These are phyloP conservation scores for Chanos chanos DNA, from an alignment of 2,797 vertebrate species.

Conservation along the genomic window DNA sequence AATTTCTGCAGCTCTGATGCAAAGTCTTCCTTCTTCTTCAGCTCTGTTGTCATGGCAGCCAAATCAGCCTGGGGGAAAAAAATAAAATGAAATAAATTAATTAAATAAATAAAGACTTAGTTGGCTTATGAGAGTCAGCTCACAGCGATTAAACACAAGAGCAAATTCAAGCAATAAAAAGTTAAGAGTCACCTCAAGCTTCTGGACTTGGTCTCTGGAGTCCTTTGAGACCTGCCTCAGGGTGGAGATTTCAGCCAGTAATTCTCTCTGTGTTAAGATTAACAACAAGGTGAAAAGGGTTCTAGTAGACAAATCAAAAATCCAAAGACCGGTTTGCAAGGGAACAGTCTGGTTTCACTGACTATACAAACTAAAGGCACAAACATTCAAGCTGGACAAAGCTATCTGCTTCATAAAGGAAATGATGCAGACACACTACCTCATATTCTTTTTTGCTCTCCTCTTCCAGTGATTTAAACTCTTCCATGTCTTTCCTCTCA, in stretches of 20 bases:
- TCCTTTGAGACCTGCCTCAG: slow-evolving; percentile 73
- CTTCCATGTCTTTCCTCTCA: slow-evolving; percentile 76
- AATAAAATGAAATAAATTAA: not conserved
- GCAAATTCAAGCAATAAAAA: not conserved
- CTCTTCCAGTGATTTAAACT: slow-evolving; percentile 83
- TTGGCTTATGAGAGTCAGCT: no score
- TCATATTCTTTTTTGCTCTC: slow-evolving; percentile 75
- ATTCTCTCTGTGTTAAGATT: slow-evolving; percentile 71
- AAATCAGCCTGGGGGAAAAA: slow-evolving; percentile 53
- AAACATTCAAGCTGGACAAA: not conserved
- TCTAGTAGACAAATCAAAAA: not conserved
- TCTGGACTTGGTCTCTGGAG: slow-evolving; percentile 68
- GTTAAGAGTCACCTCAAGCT: slow-evolving; percentile 76
- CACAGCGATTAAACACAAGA: no score
- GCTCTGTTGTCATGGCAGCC: slow-evolving; percentile 48
- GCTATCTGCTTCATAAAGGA: not conserved
- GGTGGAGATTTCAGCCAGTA: slow-evolving; percentile 75
- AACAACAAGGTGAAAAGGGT: slow-evolving; percentile 25
- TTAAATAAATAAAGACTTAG: no score
- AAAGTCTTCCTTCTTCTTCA: slow-evolving; percentile 57
- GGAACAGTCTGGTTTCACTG: no score
- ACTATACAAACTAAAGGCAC: not conserved
- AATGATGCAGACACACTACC: slow-evolving; percentile 61
- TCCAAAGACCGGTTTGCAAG: no score
- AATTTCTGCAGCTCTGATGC: slow-evolving; percentile 59